A percentile compares a stretch with the other conserved stretches of the same genome.
These are phyloP conservation scores for Montipora sp. DNA, from an alignment of 64 coral and sea anemone species.

Conservation along the genomic window DNA sequence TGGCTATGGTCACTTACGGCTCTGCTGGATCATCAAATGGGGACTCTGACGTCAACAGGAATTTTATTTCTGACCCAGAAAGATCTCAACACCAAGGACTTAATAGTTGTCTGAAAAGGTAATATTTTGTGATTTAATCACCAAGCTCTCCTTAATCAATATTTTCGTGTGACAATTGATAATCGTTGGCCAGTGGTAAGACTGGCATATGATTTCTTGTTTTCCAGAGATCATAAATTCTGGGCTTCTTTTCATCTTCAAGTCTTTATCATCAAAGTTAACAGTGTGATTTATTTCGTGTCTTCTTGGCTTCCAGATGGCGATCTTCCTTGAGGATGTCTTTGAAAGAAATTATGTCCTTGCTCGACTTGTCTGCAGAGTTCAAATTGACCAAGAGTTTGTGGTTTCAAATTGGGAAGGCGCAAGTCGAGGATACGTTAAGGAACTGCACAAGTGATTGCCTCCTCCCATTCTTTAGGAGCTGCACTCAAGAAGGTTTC, in stretches of 20 bases:
- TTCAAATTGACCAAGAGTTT: constrained; percentile 78
- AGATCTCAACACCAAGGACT: not conserved
- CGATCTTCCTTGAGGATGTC: constrained; percentile 77
- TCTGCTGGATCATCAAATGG: not conserved
- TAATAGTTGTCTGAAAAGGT: not conserved
- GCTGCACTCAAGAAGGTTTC: constrained; percentile 80
- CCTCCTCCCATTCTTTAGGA: constrained; percentile 92
- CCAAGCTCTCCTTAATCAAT: too few relatives aligned
- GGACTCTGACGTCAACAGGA: not conserved
- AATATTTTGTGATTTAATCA: not conserved
- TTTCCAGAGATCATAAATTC: too few relatives aligned
- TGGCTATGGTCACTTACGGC: constrained; percentile 7
- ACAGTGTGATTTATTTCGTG: not conserved
- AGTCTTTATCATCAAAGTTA: not conserved
- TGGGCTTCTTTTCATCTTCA: not conserved
- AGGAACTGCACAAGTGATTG: constrained; percentile 70
- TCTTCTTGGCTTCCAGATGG: constrained; percentile 57
- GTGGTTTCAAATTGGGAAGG: constrained; percentile 88
- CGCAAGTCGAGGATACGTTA: constrained; percentile 64
- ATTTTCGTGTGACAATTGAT: too few relatives aligned
- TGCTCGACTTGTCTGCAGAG: constrained; percentile 65
- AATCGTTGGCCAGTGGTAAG: too few relatives aligned
- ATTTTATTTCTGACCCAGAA: not conserved
- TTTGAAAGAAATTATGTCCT: constrained; percentile 78
- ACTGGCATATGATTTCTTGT: too few relatives aligned